Base-by-base conservation (phyloP, 2,888 invertebrate genomes). In the Luperina nickerlii region DNA sequence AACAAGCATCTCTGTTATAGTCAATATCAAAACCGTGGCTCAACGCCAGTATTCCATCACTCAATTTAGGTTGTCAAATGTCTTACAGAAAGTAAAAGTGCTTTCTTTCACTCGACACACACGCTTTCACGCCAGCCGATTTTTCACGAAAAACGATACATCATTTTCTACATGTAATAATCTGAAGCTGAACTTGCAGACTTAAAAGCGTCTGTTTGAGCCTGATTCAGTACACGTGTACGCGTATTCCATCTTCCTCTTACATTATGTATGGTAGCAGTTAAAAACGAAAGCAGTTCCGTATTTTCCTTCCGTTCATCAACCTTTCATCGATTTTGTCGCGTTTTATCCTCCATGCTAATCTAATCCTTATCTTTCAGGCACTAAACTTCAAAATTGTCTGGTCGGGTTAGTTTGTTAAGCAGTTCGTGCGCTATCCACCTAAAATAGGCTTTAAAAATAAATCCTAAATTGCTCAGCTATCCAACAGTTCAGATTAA, bases 281-380 rank as follows among this genome's bases (percentile, higher is more conserved):
- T 80, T 81, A 81, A 85, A 87, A 89, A 86, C 67, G 78, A 84
- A 88, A 85, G 81, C 83, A 85, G 88, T 87, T 85, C 74, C 81
- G 87, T 85, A 84, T 83, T 89, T 86, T 84, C 86, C 87, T 90
- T 80, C 79, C 89, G 92, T 91, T 91, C 91, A 88, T 90, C 91
- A 90, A 90, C 90, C 90, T 90, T 85, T 90, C 89, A 92, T 92
- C 89, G 92, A 92, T 92, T 91, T 91, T 86, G 89, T 87, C 87
- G 82, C 84, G 79, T 71, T 67, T 74, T 67, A 51, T 67, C 48
- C 57, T 51, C 2, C 74, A 76, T n/a, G 45, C 75, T 32, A 89
- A 65, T 81, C 73, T 82, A 51, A 85, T 24, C 83, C 73, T 81
- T 85, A 76, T 48, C 4, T 2, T 5, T 0, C 0, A 38, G 0